These are phyloP conservation scores for Paracentrotus lividus DNA, from an alignment of 53 echinoderm and acorn worm species.

Conservation along the genomic window DNA sequence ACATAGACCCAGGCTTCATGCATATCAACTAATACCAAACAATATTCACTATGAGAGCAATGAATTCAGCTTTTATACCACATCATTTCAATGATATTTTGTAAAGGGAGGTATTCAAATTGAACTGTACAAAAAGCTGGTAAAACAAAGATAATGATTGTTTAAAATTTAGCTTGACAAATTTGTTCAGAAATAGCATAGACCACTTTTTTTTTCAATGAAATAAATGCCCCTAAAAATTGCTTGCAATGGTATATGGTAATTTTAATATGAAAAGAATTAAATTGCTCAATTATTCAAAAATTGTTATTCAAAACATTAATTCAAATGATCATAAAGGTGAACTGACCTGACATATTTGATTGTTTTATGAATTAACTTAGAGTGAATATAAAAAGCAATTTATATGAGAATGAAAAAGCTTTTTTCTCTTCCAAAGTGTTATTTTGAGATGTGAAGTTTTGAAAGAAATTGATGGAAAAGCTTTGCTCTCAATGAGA, in stretches of 20 bases:
- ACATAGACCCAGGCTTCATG: slow-evolving; percentile 62
- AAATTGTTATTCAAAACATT: neutral
- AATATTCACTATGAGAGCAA: slow-evolving; percentile 24
- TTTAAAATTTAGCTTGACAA: too few species aligned
- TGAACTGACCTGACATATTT: neutral
- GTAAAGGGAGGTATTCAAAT: neutral
- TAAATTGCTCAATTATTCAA: neutral
- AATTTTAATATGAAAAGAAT: neutral
- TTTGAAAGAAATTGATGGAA: neutral
- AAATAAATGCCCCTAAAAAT: neutral
- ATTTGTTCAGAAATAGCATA: too few species aligned
- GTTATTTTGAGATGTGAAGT: neutral
- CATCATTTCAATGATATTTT: neutral
- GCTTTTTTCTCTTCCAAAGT: neutral
- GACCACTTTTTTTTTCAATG: neutral
- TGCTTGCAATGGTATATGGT: neutral
- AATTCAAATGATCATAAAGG: neutral
- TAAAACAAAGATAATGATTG: neutral
- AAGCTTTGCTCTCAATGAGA: slow-evolving; percentile 16
- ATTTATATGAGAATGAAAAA: neutral
- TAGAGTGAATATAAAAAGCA: neutral
- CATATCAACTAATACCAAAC: slow-evolving; percentile 37
- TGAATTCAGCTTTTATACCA: neutral
- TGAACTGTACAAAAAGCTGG: neutral
- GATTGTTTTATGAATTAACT: neutral